Base-by-base conservation (phyloP, 1,140 invertebrate genomes). In the Bradysia coprophila region DNA sequence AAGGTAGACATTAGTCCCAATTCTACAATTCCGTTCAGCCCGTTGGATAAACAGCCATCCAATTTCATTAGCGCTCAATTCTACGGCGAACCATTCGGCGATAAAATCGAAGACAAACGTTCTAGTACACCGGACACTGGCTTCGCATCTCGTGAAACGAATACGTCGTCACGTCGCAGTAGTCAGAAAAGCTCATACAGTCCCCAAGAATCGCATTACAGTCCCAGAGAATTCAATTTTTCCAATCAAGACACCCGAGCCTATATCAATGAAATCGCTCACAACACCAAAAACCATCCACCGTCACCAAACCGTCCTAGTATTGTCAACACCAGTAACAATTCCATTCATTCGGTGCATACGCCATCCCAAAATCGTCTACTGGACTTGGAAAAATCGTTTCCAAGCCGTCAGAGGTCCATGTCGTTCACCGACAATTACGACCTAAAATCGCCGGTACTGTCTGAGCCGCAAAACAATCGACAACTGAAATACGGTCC, bases 391-490 rank as follows among this genome's bases (percentile, higher is more conserved):
- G 18, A 38, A 16, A 33, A 28, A 21, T 42, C 42, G 13, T 39
- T 22, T 21, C 16, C 15, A 9, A 39, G 50, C 41, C 51, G 58
- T 11, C 55, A 60, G 21, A 55, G 58, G 3, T 61, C 58, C 31
- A 60, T 59, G 21, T 61, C 58, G 13, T 61, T 61, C 23, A 61
- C 56, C 8, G 58, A 61, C 45, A 57, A 55, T 48, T 57, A 57
- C 40, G 52, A 61, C 39, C 47, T 56, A 13, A 55, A 57, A 36
- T 59, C 57, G 1, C 57, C 57, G 10, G 58, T 56, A 9, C 39
- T 59, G 4, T 53, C 52, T 1, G 53, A 56, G 23, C 36, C 41
- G 37, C 44, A 22, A 8, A 13, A 18, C 15, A 3, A 22, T 23
- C 19, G 5, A 39, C n/a, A 38, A 5, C 18, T 9, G 9, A 38